Evolutionary conservation across 2,797 vertebrate species (phyloP).

Genomic region (Catostomus latipinnis): DNA sequence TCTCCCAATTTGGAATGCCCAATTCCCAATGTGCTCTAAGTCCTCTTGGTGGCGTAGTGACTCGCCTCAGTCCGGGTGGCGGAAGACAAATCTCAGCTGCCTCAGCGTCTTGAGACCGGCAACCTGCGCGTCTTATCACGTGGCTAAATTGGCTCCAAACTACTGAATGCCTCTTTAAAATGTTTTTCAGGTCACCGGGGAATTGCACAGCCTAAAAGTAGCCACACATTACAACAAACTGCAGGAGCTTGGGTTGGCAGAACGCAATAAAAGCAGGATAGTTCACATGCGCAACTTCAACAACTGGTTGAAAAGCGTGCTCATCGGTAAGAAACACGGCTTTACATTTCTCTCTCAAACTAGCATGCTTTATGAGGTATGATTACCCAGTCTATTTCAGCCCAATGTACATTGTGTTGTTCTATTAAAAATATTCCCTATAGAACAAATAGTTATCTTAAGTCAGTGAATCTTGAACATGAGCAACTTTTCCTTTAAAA

Average conservation of each 20-base stretch:
- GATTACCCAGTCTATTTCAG: not conserved
- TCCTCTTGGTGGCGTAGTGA: too few relatives aligned
- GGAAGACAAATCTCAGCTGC: too few relatives aligned
- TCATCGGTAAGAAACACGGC: slow-evolving; percentile 84
- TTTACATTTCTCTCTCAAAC: not conserved
- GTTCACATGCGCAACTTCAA: slow-evolving; percentile 98
- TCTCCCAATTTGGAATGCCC: too few relatives aligned
- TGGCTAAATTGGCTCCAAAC: too few relatives aligned
- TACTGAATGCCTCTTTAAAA: too few relatives aligned
- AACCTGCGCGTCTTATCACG: too few relatives aligned
- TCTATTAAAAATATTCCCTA: not conserved
- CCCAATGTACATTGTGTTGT: not conserved
- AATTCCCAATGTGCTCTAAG: too few relatives aligned
- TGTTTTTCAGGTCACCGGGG: slow-evolving; percentile 63
- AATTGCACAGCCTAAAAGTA: slow-evolving; percentile 84
- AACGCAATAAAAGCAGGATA: slow-evolving; percentile 90
- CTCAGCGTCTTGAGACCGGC: too few relatives aligned
- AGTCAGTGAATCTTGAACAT: too few relatives aligned
- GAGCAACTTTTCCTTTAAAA: not conserved
- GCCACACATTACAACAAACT: slow-evolving; percentile 93
- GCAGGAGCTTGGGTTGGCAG: slow-evolving; percentile 89
- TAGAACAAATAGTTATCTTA: not conserved
- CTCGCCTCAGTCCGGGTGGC: too few relatives aligned
- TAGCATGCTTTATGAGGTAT: not conserved
- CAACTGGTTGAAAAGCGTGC: slow-evolving; percentile 97